These are phyloP conservation scores for Blera fallax DNA, from an alignment of 2,888 invertebrate genomes.

Conservation along the genomic window DNA sequence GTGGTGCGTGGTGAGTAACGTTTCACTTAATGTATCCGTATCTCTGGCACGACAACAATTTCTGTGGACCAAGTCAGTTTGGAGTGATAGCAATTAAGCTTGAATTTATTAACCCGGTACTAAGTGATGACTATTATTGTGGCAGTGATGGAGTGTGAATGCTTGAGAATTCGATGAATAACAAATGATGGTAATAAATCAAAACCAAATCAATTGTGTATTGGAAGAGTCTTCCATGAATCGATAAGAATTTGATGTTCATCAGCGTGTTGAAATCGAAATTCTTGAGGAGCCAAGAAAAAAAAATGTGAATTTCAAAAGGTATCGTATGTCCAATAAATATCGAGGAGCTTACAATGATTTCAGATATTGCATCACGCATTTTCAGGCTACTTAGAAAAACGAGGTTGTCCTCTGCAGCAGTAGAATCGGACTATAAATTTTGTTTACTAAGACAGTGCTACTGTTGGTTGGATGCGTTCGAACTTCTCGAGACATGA, in stretches of 20 bases:
- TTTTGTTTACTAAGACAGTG: no score
- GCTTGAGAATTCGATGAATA: conserved; percentile 26
- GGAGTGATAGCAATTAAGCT: conserved; percentile 23
- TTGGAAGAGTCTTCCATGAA: neutral
- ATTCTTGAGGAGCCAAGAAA: neutral
- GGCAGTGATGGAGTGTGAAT: conserved; percentile 13
- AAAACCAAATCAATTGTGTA: neutral
- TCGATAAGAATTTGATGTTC: neutral
- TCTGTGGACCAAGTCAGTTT: neutral
- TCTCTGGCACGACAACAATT: conserved; percentile 7
- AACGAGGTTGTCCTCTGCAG: no score
- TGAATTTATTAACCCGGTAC: conserved; percentile 28
- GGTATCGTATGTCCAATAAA: neutral
- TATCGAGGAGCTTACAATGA: no score
- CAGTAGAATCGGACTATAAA: no score
- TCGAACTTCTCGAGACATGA: no score
- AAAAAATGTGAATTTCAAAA: neutral
- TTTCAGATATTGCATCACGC: no score
- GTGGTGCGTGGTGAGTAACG: neutral
- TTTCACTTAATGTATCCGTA: conserved; percentile 1
- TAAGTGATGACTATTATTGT: conserved; percentile 29
- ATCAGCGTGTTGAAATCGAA: neutral
- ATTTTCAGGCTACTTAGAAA: no score
- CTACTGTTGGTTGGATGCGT: no score
- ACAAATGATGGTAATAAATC: conserved; percentile 7